phyloP scores from a whole-genome alignment of 2,797 vertebrate species.

The Carduelis carduelis region DNA sequence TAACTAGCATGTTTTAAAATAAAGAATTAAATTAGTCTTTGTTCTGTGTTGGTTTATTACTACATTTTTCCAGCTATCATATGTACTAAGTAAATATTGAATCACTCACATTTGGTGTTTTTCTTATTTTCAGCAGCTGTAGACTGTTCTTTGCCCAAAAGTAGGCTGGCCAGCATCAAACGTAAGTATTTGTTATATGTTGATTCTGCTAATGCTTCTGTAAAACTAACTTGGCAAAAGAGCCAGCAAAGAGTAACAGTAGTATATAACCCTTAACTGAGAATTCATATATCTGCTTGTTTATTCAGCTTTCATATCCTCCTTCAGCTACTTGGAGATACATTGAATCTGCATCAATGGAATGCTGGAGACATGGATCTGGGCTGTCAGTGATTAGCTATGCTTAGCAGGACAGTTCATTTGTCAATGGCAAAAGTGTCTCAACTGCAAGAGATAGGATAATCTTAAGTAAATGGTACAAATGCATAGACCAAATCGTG shows the following conservation, averaged over 20 bases:
- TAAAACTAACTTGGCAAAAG: neutral
- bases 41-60: neutral
- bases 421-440: neutral
- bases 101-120: neutral
- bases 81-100: neutral
- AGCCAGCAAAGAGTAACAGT: neutral
- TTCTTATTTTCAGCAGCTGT: slow-evolving; percentile 81
- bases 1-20: neutral
- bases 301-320: neutral
- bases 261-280: neutral
- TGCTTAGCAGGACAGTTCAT: neutral
- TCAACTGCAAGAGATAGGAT: neutral
- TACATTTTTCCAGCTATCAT: neutral
- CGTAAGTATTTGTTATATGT: slow-evolving; percentile 77
- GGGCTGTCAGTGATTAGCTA: neutral
- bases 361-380: neutral
- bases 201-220: neutral
- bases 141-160: slow-evolving; percentile 88
- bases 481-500: neutral
- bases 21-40: neutral
- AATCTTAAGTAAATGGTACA: neutral
- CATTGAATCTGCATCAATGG: neutral
- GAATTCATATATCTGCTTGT: neutral
- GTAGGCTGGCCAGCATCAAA: slow-evolving; percentile 85
- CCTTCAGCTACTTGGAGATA: neutral